phyloP scores from a whole-genome alignment of 2,113 vertebrate genomes.

The Phrynosoma blainvillii region DNA sequence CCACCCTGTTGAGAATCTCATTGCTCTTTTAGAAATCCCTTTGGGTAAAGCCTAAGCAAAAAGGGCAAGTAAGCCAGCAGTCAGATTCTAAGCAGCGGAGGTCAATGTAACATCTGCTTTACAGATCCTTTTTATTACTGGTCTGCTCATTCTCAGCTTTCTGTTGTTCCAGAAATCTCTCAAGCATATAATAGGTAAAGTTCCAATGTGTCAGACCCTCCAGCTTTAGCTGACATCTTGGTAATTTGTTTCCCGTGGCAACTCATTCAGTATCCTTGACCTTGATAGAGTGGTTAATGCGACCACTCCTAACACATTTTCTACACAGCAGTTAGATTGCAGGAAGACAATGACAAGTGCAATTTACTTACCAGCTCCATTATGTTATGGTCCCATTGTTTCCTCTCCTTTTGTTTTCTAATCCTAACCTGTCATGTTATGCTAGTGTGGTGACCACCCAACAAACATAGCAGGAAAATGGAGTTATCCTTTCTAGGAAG shows the following conservation, averaged over 20 bases:
- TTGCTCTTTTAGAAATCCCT: slow-evolving; percentile 42
- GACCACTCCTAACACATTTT: slow-evolving; percentile 42
- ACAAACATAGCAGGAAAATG: not conserved
- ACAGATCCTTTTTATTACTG: slow-evolving; percentile 52
- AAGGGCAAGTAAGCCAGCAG: slow-evolving; percentile 22
- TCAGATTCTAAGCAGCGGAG: slow-evolving; percentile 36
- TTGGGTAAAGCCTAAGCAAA: slow-evolving; percentile 38
- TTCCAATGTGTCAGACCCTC: slow-evolving; percentile 66
- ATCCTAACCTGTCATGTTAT: slow-evolving; percentile 28
- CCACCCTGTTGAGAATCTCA: not conserved
- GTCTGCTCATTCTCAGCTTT: slow-evolving; percentile 54
- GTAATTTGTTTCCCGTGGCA: slow-evolving; percentile 74
- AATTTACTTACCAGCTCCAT: slow-evolving; percentile 27
- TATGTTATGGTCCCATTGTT: slow-evolving; percentile 26
- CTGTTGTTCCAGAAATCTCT: slow-evolving; percentile 65
- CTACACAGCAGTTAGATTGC: fast-evolving
- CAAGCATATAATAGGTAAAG: slow-evolving; percentile 72
- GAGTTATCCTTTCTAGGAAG: not conserved
- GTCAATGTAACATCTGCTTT: slow-evolving; percentile 69
- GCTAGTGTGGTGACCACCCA: not conserved
- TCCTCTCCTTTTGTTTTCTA: slow-evolving; percentile 31
- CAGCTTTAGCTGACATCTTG: slow-evolving; percentile 63
- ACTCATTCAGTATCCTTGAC: slow-evolving; percentile 64
- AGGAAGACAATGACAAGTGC: slow-evolving; percentile 28
- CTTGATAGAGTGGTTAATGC: slow-evolving; percentile 64